These are phyloP conservation scores for Chlorospingus flavigularis DNA, from an alignment of 2,797 vertebrate species.

Conservation along the genomic window DNA sequence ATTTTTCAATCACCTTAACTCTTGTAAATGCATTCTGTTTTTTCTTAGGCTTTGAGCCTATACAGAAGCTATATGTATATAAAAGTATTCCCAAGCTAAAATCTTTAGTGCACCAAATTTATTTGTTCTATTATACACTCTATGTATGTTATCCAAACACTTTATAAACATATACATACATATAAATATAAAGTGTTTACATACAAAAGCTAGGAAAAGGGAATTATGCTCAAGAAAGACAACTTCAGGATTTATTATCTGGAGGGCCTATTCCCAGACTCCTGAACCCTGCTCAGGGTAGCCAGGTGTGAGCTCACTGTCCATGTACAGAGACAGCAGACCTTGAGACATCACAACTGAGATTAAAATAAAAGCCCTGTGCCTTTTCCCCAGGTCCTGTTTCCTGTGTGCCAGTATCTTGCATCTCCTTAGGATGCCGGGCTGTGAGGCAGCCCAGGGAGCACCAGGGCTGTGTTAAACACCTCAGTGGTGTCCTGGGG, in stretches of 20 bases:
- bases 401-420: fast-evolving
- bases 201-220: not conserved
- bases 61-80: not conserved
- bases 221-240: not conserved
- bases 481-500: no score
- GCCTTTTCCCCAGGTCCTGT: fast-evolving
- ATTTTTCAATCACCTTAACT: not conserved
- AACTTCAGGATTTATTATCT: not conserved
- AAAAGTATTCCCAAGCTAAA: not conserved
- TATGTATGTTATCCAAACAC: not conserved
- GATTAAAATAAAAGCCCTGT: not conserved
- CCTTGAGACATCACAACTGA: fast-evolving
- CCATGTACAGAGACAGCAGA: not conserved
- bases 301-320: not conserved
- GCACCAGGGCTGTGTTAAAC: not conserved
- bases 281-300: not conserved
- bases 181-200: not conserved
- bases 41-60: not conserved
- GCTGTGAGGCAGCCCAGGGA: not conserved
- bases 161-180: not conserved
- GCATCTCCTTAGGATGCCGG: no score
- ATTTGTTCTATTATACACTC: not conserved
- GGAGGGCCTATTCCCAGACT: not conserved
- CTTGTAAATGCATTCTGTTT: not conserved
- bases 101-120: not conserved